These are phyloP conservation scores for Coregonus clupeaformis DNA, from an alignment of 2,113 vertebrate genomes.

Conservation along the genomic window DNA sequence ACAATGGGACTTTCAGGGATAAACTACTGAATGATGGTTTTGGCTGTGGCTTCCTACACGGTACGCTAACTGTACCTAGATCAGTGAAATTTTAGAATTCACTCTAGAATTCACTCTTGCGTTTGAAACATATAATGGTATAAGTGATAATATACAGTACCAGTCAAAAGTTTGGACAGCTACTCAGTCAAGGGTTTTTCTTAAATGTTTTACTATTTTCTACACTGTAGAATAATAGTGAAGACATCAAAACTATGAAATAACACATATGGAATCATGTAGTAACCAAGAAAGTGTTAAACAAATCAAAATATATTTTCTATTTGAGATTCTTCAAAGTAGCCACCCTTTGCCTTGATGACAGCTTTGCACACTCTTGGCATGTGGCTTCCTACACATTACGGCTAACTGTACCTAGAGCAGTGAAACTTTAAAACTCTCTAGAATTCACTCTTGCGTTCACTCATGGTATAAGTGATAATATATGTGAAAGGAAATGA, in stretches of 20 bases:
- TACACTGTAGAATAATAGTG: no score
- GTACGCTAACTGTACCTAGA: not conserved
- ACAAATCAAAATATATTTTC: no score
- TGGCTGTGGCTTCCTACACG: not conserved
- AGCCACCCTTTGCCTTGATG: no score
- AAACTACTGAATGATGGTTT: not conserved
- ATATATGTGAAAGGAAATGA: not conserved
- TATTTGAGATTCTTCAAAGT: no score
- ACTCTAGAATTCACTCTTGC: not conserved
- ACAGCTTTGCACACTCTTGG: no score
- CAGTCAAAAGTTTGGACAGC: no score
- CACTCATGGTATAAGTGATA: not conserved
- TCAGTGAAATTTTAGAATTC: not conserved
- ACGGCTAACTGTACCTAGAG: not conserved
- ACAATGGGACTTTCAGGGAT: not conserved
- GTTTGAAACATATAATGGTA: not conserved
- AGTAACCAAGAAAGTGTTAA: no score
- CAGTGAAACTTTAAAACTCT: not conserved
- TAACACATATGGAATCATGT: no score
- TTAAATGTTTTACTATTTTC: no score
- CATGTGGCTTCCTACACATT: not conserved
- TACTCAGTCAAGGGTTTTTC: no score
- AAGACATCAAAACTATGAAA: no score
- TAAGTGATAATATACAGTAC: not conserved
- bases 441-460: not conserved